These are phyloP conservation scores for Podarcis lilfordi DNA, from an alignment of 2,797 vertebrate genomes.

Conservation along the genomic window DNA sequence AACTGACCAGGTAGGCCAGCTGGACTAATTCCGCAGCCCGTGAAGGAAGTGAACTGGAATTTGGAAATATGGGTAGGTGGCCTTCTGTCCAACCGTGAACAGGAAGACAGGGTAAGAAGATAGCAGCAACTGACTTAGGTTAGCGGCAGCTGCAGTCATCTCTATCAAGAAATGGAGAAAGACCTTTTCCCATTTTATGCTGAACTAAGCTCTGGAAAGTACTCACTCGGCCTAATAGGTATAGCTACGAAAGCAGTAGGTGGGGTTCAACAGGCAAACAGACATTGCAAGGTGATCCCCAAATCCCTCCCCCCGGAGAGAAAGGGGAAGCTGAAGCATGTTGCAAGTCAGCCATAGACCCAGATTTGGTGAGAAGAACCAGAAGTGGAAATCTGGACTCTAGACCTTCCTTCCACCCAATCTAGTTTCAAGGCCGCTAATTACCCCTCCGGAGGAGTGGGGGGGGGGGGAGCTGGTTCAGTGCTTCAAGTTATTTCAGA, in stretches of 20 bases:
- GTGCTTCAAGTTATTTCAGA: constrained; percentile 25
- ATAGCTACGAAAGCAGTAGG: neutral
- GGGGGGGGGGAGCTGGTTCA: constrained; percentile 15
- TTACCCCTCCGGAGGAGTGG: neutral
- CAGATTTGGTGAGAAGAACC: constrained; percentile 13
- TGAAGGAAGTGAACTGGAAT: neutral
- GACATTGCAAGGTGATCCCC: neutral
- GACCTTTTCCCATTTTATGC: neutral
- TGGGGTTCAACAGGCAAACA: neutral
- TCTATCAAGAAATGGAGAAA: neutral
- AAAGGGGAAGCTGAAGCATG: neutral
- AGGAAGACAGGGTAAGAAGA: neutral
- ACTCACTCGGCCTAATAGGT: neutral
- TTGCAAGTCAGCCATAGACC: neutral
- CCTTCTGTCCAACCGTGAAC: neutral
- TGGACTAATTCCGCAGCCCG: neutral
- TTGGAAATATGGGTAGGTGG: neutral
- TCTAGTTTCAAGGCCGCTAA: neutral
- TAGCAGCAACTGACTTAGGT: neutral
- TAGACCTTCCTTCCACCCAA: constrained; percentile 8
- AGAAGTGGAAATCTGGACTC: constrained; percentile 2
- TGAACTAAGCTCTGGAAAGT: constrained; percentile 18
- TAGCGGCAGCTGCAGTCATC: neutral
- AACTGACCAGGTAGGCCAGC: neutral
- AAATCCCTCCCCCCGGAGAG: neutral